phyloP scores from a whole-genome alignment of 2,797 vertebrate species.

The Acipenser ruthenus region DNA sequence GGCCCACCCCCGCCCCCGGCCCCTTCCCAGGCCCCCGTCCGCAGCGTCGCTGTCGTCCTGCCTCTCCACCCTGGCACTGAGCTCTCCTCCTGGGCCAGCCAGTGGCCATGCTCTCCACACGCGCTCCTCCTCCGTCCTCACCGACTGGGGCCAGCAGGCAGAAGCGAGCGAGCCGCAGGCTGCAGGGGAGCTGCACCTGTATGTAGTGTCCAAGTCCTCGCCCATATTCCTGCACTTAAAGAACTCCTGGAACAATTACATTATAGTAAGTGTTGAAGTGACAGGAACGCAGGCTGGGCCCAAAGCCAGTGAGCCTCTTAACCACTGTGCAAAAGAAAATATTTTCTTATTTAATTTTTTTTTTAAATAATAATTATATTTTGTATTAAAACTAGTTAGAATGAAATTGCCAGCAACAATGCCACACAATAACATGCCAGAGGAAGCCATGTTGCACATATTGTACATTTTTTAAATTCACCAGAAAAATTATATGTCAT shows the following conservation, averaged over 20 bases:
- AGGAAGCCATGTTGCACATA: no score
- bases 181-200: conserved; percentile 61
- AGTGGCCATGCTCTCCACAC: background rate
- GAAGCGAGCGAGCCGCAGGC: conserved; percentile 1
- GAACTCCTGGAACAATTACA: conserved; percentile 66
- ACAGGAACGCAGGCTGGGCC: no score
- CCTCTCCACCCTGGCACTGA: background rate
- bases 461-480: no score
- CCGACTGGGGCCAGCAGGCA: background rate
- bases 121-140: background rate
- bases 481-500: no score
- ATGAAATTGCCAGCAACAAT: no score
- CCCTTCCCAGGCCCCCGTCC: background rate
- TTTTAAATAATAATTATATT: no score
- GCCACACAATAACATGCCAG: no score
- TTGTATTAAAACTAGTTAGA: no score
- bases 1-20: background rate
- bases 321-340: no score
- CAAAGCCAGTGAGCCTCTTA: no score
- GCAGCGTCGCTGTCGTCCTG: background rate
- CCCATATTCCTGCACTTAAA: conserved; percentile 64
- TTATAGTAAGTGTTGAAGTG: conserved; percentile 53
- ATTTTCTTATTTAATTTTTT: no score
- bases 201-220: conserved; percentile 54
- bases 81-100: background rate